A percentile compares a stretch with the other conserved stretches of the same genome.
phyloP scores from a whole-genome alignment of 2,113 vertebrate genomes.

The Oncorhynchus clarkii region DNA sequence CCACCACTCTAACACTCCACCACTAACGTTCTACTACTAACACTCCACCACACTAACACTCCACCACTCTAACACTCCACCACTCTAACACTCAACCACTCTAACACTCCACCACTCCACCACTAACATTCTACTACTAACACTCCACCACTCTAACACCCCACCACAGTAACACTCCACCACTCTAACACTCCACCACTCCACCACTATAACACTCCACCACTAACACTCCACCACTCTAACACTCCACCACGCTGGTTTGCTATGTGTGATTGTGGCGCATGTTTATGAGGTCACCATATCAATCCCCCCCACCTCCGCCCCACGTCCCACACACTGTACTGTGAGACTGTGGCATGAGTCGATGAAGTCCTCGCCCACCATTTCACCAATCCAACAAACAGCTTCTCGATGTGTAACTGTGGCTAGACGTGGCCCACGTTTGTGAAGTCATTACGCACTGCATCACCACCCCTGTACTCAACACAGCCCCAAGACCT shows the following conservation, averaged over 20 bases:
- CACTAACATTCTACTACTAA: too few species aligned
- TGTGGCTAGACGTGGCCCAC: constrained; percentile 26
- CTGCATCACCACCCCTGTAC: constrained; percentile 33
- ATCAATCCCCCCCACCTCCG: constrained; percentile 1
- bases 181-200: too few species aligned
- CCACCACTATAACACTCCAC: too few species aligned
- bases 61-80: too few species aligned
- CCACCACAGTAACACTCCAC: too few species aligned
- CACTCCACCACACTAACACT: background rate
- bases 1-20: constrained; percentile 23
- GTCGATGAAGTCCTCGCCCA: constrained; percentile 11
- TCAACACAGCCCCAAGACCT: constrained; percentile 43
- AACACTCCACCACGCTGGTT: constrained; percentile 24
- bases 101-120: fast-evolving
- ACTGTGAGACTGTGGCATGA: constrained; percentile 19
- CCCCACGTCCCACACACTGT: background rate
- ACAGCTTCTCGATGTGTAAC: background rate
- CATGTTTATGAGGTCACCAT: constrained; percentile 53
- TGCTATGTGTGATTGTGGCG: constrained; percentile 21
- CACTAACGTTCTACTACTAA: too few species aligned
- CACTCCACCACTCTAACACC: too few species aligned
- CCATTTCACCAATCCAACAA: constrained; percentile 23
- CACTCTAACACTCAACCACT: too few species aligned
- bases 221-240: too few species aligned
- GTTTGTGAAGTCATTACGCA: constrained; percentile 57